Evolutionary conservation across 2,113 vertebrate genomes (phyloP), one percentile per base, ranked within the genome.

Genomic region (Symphodus melops): DNA sequence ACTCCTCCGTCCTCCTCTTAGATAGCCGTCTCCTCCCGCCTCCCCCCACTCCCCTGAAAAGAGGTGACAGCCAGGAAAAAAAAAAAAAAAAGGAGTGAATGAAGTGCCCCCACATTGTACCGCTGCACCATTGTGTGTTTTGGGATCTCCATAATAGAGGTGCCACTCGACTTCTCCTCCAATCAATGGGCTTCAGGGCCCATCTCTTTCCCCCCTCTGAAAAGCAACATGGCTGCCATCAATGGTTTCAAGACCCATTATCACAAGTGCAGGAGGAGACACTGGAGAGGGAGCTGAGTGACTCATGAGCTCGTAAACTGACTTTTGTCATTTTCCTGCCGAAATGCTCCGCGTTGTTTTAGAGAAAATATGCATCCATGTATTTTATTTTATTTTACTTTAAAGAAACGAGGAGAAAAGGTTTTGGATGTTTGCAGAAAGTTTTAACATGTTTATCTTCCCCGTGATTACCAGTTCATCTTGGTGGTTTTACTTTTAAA

Each of bases 31-130:
- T 72, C 69, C 48, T 62, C 58, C 0, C 4, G 21, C 41, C 17
- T 53, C 76, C 41, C 63, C 83, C 77, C 70, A 79, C 62, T 44
- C 76, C 56, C 51, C 55, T 72, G 79, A 77, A 73, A 78, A 52
- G 68, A 51, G 44, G 56, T 86, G 83, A 86, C 81, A 79, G 77
- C 48, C 19, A 51, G 51, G 70, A 33, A 33, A 41, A 71, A 61
- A 71, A 56, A 51, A 46, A 67, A 33, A 33, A 41, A 71, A 61
- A 71, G 53, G 93, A 94, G 93, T 95, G 96, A 97, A 97, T 97
- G 96, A 97, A 96, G 96, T 96, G 95, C 94, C 95, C 84, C 88
- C 79, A 86, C 95, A 97, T 97, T 97, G 96, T 97, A 92, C 93
- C 79, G 74, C 64, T 0, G 61, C 75, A 64, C 89, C 73, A 87